Conservation (phyloP, 2,888 invertebrate genomes). For the Bibio marci region DNA sequence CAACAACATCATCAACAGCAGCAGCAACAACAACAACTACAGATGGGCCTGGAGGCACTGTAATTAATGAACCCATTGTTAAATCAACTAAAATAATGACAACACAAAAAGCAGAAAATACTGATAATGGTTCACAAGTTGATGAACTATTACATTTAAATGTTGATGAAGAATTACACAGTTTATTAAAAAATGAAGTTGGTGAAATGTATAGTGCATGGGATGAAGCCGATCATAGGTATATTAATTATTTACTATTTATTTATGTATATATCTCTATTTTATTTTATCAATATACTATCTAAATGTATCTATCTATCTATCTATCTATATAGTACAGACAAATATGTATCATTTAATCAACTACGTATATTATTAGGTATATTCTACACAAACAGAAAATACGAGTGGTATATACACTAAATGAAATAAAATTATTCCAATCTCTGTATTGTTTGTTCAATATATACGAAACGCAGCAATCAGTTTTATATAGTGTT, state of each 20-base stretch:
- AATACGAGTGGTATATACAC: too few species aligned
- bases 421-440: too few species aligned
- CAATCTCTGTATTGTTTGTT: too few species aligned
- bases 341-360: too few species aligned
- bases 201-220: slow-evolving; percentile 52
- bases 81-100: slow-evolving; percentile 1
- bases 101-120: slow-evolving; percentile 13
- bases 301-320: too few species aligned
- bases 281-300: too few species aligned
- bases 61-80: neutral
- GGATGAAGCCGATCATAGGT: slow-evolving; percentile 53
- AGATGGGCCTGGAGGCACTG: neutral
- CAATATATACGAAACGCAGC: too few species aligned
- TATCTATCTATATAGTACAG: too few species aligned
- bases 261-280: too few species aligned
- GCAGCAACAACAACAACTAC: neutral
- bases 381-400: too few species aligned
- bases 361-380: too few species aligned
- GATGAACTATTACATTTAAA: slow-evolving; percentile 9
- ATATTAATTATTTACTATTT: slow-evolving; percentile 22
- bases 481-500: too few species aligned
- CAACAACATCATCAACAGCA: neutral
- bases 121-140: slow-evolving; percentile 8
- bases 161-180: slow-evolving; percentile 27
- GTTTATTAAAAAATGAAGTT: slow-evolving; percentile 45